Evolutionary conservation across 2,113 vertebrate genomes (phyloP).

Genomic region (Gymnocephalus cernua): DNA sequence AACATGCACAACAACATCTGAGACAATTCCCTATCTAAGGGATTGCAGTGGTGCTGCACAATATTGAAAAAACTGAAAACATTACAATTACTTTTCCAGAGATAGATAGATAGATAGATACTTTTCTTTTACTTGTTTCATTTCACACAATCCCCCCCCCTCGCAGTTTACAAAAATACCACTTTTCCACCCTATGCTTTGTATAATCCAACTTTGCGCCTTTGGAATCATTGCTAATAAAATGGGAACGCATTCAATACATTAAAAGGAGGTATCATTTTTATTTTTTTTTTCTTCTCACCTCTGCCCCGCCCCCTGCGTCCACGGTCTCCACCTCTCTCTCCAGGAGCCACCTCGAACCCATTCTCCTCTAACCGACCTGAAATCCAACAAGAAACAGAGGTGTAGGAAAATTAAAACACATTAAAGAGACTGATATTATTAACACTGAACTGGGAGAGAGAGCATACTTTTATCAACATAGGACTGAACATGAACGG

Average conservation of each 20-base stretch:
- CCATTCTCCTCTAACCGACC: constrained; percentile 94
- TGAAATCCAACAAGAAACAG: constrained; percentile 64
- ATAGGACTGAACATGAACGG: neutral
- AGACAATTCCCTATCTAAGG: neutral
- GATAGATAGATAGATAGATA: no score
- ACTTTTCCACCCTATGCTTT: neutral
- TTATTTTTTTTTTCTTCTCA: constrained; percentile 81
- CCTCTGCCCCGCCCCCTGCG: constrained; percentile 90
- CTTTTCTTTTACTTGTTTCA: no score
- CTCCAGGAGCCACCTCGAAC: constrained; percentile 89
- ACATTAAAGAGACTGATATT: neutral
- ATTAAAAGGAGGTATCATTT: neutral
- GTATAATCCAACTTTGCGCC: neutral
- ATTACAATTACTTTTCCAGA: neutral
- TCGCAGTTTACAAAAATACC: neutral
- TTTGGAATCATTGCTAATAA: neutral
- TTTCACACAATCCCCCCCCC: no score
- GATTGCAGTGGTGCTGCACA: neutral
- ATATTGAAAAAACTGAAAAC: neutral
- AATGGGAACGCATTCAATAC: neutral
- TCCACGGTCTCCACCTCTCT: constrained; percentile 89
- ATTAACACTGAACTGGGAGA: neutral
- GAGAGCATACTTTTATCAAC: neutral
- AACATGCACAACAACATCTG: constrained; percentile 2
- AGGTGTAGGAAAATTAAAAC: neutral